Evolutionary conservation across 2,797 vertebrate genomes (phyloP), one percentile per base, ranked within the genome.

Genomic region (Silurus aristotelis): DNA sequence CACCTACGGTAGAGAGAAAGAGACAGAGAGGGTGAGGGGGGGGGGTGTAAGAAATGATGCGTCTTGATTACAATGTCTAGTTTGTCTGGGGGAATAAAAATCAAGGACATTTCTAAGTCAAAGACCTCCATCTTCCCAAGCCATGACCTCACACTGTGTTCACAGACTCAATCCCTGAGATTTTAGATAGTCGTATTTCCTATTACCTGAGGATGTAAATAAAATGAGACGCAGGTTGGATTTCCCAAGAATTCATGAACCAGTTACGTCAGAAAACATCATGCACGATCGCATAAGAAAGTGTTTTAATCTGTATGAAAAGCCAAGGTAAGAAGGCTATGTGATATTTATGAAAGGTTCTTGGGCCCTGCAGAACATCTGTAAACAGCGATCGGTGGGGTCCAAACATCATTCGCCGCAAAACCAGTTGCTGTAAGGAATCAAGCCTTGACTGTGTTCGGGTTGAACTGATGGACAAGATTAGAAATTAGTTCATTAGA

Each of bases 1-100:
- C 80, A 88, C 87, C 89, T 90, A 55, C 72, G 66, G 63, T 19
- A 83, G 8, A 85, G 76, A 83, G 63, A 82, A 55, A 71, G 10
- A 72, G 1, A 89, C 14, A 52, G 48, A 52, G 48, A 52, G 48
- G 10, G 48, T n/a, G n/a, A n/a, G 48, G 8, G 2, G 48, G 48
- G 48, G 48, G 48, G 48, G 2, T 55, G n/a, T 83, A 8, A 31
- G 6, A 15, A 75, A 68, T 25, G 61, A 15, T 27, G 4, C 70
- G 56, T 58, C 14, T 19, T 38, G 68, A 85, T 80, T 31, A 55
- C 12, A 72, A 46, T 75, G n/a, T 43, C 48, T 12, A 27, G 48
- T 75, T 27, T 7, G 6, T 22, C 38, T 55, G n/a, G 38, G 38
- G 38, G 38, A 31, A 31, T 31, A 48, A 85, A 43, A 43, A 4